Percentiles rank a stretch among this genome's conserved stretches.
Evolutionary conservation across 2,888 invertebrate genomes (phyloP).

Genomic region (Meloe dianella): DNA sequence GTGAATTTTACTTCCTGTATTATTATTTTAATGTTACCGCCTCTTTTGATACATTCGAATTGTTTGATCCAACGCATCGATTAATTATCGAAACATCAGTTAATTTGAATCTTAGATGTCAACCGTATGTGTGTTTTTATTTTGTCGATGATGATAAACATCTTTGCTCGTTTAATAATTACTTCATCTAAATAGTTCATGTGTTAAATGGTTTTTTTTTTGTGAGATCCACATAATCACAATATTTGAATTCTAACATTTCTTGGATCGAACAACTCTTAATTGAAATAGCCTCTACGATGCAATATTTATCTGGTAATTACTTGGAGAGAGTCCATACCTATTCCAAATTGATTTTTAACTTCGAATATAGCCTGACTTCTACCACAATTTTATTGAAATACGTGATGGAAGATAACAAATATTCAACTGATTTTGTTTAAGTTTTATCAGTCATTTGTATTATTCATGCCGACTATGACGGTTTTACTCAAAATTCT

Average conservation of each 20-base stretch:
- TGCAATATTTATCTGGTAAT: slow-evolving; percentile 8
- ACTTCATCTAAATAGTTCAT: slow-evolving; percentile 12
- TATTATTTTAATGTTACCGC: slow-evolving; percentile 37
- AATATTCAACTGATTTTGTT: too few species aligned
- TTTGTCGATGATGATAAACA: not conserved
- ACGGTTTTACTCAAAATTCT: slow-evolving; percentile 11
- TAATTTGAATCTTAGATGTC: slow-evolving; percentile 20
- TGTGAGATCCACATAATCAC: slow-evolving; percentile 6
- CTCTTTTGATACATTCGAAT: slow-evolving; percentile 20
- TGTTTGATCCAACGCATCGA: slow-evolving; percentile 20
- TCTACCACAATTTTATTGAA: not conserved
- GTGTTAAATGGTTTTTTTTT: not conserved
- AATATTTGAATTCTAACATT: not conserved
- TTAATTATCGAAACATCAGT: slow-evolving; percentile 23
- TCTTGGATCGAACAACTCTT: slow-evolving; percentile 8
- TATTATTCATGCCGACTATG: slow-evolving; percentile 14
- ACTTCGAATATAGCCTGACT: not conserved
- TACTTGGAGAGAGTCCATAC: not conserved
- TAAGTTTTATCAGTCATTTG: too few species aligned
- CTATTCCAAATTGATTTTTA: not conserved
- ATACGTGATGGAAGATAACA: too few species aligned
- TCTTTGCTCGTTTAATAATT: slow-evolving; percentile 13
- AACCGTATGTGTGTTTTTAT: not conserved
- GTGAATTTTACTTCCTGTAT: slow-evolving; percentile 21
- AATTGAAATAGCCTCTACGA: slow-evolving; percentile 16